Conservation (phyloP, 2,888 invertebrate genomes). For the Antheraea assamensis region DNA sequence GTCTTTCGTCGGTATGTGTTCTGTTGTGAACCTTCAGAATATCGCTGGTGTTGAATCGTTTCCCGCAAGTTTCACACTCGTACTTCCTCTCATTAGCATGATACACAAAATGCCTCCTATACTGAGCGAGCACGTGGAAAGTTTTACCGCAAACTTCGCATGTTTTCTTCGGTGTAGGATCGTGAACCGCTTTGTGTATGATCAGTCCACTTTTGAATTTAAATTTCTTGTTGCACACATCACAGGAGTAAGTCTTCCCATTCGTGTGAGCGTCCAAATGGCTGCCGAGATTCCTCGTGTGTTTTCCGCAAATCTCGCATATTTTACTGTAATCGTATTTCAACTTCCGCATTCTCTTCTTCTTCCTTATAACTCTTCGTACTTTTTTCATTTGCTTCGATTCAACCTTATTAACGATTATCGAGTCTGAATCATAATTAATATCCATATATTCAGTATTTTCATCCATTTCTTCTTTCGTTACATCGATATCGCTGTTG, state of each 20-base stretch:
- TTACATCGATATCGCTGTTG: conserved; percentile 30
- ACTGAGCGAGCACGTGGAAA: conserved; percentile 76
- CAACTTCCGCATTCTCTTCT: conserved; percentile 48
- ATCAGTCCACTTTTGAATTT: conserved; percentile 75
- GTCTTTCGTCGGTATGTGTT: conserved; percentile 75
- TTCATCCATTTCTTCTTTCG: conserved; percentile 36
- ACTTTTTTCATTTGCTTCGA: conserved; percentile 21
- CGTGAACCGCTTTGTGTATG: conserved; percentile 71
- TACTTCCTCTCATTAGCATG: conserved; percentile 80
- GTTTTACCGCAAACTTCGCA: conserved; percentile 80
- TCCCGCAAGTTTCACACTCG: conserved; percentile 78
- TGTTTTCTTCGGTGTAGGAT: conserved; percentile 73
- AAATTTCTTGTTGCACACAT: conserved; percentile 74
- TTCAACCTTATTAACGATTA: conserved; percentile 1
- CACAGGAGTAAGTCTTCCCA: conserved; percentile 67
- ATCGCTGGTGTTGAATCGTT: conserved; percentile 78
- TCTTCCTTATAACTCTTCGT: conserved; percentile 35
- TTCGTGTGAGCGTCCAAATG: conserved; percentile 72
- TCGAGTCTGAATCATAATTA: conserved; percentile 17
- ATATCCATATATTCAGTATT: conserved; percentile 42
- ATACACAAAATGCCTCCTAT: conserved; percentile 75
- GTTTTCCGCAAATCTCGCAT: conserved; percentile 75
- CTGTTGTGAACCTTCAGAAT: conserved; percentile 75
- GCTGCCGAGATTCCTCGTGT: conserved; percentile 64
- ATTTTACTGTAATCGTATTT: conserved; percentile 74